Percentiles rank a stretch among this genome's conserved stretches.
Conservation (phyloP, 1,140 invertebrate genomes). For the Camponotus vicinus region DNA sequence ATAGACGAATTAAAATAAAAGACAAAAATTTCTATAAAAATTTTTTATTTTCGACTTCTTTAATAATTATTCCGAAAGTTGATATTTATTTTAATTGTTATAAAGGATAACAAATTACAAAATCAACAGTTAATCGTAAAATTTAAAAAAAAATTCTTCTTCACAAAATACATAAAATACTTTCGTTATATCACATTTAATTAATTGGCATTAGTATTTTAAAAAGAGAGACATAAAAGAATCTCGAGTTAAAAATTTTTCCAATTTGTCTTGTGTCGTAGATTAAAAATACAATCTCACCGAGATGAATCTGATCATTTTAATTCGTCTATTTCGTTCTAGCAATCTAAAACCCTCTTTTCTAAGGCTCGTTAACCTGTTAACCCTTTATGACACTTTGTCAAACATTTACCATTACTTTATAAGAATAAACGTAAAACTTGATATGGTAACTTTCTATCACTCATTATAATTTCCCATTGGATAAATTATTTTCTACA, state of each 20-base stretch:
- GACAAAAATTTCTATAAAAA: background rate
- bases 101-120: background rate
- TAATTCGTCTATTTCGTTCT: constrained; percentile 26
- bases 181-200: background rate
- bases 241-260: too few relatives aligned
- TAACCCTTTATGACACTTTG: constrained; percentile 32
- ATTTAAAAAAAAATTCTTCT: background rate
- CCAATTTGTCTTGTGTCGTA: background rate
- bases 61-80: background rate
- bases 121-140: background rate
- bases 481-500: constrained; percentile 12
- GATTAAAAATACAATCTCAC: background rate
- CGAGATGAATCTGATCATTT: background rate
- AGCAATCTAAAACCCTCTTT: constrained; percentile 31
- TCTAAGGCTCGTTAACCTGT: background rate
- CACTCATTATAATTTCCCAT: constrained; percentile 23
- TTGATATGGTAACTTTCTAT: constrained; percentile 26
- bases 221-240: background rate
- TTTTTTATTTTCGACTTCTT: background rate
- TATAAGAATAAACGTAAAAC: constrained; percentile 12
- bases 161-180: background rate
- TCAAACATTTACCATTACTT: constrained; percentile 42
- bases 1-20: constrained; percentile 38
- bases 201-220: background rate
- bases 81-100: background rate